A percentile compares a stretch with the other conserved stretches of the same genome.
These are phyloP conservation scores for Peromyscus maniculatus DNA, from an alignment of 2,113 vertebrate species.

Conservation along the genomic window DNA sequence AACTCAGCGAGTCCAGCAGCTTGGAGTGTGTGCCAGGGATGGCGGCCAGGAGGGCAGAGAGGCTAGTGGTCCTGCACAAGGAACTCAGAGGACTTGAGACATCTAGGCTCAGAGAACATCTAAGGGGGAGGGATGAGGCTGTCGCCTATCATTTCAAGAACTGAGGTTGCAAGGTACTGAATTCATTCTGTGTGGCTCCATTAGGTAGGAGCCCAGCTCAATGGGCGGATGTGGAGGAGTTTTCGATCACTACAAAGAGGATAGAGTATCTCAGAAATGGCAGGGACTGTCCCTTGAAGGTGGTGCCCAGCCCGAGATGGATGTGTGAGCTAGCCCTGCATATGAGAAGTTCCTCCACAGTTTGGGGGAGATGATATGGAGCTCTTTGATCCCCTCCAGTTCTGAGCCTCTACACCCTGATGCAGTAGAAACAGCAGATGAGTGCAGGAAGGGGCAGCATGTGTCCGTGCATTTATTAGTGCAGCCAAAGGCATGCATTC, in stretches of 20 bases:
- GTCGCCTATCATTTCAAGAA: slow-evolving; percentile 45
- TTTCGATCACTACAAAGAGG: background rate
- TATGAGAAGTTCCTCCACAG: background rate
- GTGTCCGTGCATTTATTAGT: background rate
- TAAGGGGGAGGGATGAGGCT: slow-evolving; percentile 35
- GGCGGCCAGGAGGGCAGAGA: background rate
- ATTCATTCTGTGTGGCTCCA: background rate
- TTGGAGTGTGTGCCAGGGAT: background rate
- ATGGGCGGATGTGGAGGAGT: slow-evolving; percentile 23
- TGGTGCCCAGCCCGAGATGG: background rate
- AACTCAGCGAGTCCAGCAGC: background rate
- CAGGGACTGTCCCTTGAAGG: slow-evolving; percentile 18
- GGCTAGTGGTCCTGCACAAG: background rate
- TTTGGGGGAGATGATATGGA: background rate
- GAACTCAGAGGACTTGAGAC: background rate
- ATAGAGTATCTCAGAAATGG: background rate
- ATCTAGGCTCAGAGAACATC: slow-evolving; percentile 22
- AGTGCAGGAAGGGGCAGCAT: background rate
- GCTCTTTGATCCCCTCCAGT: background rate
- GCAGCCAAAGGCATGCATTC: background rate
- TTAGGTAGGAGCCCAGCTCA: slow-evolving; percentile 32
- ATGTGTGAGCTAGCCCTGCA: background rate
- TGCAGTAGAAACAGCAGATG: background rate
- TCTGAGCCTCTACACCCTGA: background rate
- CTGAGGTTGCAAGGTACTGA: background rate